Evolutionary conservation across 1,140 invertebrate species (phyloP), one percentile per base, ranked within the genome.

Genomic region (Drosophila bocqueti): DNA sequence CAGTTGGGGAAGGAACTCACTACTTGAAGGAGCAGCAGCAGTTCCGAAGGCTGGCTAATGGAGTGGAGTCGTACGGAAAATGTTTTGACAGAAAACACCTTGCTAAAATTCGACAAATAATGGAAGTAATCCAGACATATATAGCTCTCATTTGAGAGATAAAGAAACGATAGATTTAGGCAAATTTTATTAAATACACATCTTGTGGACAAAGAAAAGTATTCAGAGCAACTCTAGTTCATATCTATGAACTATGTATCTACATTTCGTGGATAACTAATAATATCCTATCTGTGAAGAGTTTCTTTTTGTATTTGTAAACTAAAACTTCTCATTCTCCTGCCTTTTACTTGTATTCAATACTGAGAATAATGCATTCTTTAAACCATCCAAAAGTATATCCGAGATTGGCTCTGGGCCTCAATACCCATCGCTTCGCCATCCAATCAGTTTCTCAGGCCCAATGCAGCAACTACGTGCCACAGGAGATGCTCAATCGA

Each of bases 381-480:
- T 55, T 24, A 55, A n/a, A 0, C 18, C 13, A 34, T 55, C 34
- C 6, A 16, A 38, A 57, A 26, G 36, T n/a, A 26, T 40, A 40
- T 40, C 9, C 9, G 15, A 0, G 9, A 4, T 11, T 11, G 9
- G 15, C 34, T 16, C 34, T 24, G n/a, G 5, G 42, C 10, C 57
- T 29, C 21, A 36, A 46, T n/a, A n/a, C 31, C 31, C 9, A 24
- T 29, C 31, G 29, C 36, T 6, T 26, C 24, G 36, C 11, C 38
- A 54, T 67, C 40, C 63, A 68, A 69, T 69, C 46, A 45, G 26
- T 45, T 36, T 11, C 16, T 69, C 38, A 52, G 67, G 10, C 36
- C 36, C 47, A 55, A 43, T 60, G 75, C 72, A 68, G 63, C 49
- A 60, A 50, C 42, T 67, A 60, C 49, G 55, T 76, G 72, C 46